phyloP scores from a whole-genome alignment of 2,888 invertebrate genomes.

The Leptarthrus brevirostris region DNA sequence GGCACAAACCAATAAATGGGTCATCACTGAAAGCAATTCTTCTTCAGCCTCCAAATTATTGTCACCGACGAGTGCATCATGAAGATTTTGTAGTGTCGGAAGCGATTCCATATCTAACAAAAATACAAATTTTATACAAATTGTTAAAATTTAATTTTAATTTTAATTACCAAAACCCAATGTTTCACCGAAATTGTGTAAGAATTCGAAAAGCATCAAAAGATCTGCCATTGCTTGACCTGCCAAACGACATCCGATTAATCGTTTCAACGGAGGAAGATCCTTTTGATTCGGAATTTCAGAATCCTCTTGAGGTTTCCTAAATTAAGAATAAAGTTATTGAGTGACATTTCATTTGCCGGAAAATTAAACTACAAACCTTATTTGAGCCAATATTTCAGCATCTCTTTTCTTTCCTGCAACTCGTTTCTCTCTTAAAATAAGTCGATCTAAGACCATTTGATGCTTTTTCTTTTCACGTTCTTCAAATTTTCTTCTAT shows the following conservation, averaged over 20 bases:
- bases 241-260: constrained; percentile 82
- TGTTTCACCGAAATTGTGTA: constrained; percentile 95
- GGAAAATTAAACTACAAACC: constrained; percentile 62
- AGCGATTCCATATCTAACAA: constrained; percentile 83
- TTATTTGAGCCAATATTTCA: constrained; percentile 75
- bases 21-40: constrained; percentile 87
- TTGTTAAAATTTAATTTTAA: not conserved
- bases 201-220: constrained; percentile 95
- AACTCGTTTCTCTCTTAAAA: constrained; percentile 85
- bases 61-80: constrained; percentile 81
- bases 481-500: constrained; percentile 87
- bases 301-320: constrained; percentile 93
- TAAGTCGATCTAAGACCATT: constrained; percentile 84
- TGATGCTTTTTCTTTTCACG: constrained; percentile 75
- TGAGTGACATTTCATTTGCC: not conserved
- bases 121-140: not conserved
- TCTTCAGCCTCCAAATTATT: constrained; percentile 84
- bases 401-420: constrained; percentile 78
- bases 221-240: constrained; percentile 92
- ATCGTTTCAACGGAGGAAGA: constrained; percentile 78
- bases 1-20: constrained; percentile 89
- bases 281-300: constrained; percentile 81
- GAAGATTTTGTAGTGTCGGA: constrained; percentile 87
- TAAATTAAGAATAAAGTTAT: constrained; percentile 59
- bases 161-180: constrained; percentile 84